Evolutionary conservation across 2,888 invertebrate genomes (phyloP), one percentile per base, ranked within the genome.

Genomic region (Harmothoe impar): DNA sequence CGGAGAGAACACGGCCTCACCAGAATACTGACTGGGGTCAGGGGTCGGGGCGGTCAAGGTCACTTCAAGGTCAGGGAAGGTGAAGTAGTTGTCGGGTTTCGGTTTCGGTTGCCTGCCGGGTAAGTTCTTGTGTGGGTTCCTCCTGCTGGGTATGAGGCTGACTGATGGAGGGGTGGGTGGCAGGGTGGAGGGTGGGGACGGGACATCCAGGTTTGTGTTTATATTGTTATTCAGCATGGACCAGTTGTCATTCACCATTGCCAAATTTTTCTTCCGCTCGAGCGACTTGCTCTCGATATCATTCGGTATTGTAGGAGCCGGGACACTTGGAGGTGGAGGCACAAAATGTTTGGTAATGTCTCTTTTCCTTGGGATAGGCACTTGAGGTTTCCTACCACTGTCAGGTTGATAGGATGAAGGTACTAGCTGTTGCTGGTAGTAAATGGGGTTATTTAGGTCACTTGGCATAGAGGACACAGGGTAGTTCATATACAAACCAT

Each of bases 321-420:
- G 86, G 0, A 20, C 25, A 10, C 20, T 56, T 52, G 86, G 86
- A 17, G 86, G 86, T 54, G 86, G 86, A 54, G 86, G 86, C 25
- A 54, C 86, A 86, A 54, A 86, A 86, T 86, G 86, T 25, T 54
- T 52, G 23, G 86, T 86, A 20, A 86, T 86, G 56, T 86, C 86
- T 56, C 86, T 86, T 43, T 43, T 43, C 29, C 1, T 29, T 86
- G 54, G 33, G 62, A 78, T 10, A 43, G 43, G 43, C 10, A 43
- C 10, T 43, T 43, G 43, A 43, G 43, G 43, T 43, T 43, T 43
- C 10, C 10, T 43, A 43, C 43, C 43, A 7, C 43, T 43, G 3
- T 43, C 43, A 43, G 3, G 43, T 7, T 43, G 5, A 43, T 43
- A n/a, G n/a, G n/a, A n/a, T n/a, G n/a, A n/a, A n/a, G n/a, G n/a